Percentiles rank a stretch among this genome's conserved stretches.
Evolutionary conservation across 2,888 invertebrate species (phyloP).

Genomic region (Phaonia tiefii): DNA sequence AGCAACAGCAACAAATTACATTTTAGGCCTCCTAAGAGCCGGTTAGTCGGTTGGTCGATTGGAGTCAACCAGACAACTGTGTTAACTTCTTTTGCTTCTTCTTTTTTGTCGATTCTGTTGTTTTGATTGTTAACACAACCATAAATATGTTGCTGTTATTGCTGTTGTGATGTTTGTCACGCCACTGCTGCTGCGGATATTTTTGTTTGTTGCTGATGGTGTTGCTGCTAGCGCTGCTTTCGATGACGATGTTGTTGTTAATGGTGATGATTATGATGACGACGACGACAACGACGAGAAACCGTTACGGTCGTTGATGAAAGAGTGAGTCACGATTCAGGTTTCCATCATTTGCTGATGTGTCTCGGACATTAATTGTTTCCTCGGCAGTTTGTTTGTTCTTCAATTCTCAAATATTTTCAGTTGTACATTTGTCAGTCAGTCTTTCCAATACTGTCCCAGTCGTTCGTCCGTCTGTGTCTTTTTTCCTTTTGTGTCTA

Average conservation of each 20-base stretch:
- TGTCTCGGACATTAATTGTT: neutral
- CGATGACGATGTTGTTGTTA: neutral
- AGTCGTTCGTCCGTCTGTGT: neutral
- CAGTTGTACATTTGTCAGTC: neutral
- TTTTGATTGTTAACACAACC: slow-evolving; percentile 5
- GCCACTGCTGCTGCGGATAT: neutral
- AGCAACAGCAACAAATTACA: neutral
- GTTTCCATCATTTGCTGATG: neutral
- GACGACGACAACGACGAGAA: neutral
- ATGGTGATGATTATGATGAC: neutral
- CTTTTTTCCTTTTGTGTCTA: neutral
- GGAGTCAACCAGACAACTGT: neutral
- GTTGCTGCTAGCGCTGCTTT: neutral
- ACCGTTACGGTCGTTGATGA: slow-evolving; percentile 12
- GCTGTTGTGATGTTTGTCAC: neutral
- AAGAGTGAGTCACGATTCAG: slow-evolving; percentile 22
- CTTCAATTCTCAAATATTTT: neutral
- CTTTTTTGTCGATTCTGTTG: neutral
- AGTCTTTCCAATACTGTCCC: neutral
- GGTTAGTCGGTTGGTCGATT: neutral
- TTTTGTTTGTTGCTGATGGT: neutral
- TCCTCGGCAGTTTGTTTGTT: neutral
- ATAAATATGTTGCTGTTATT: neutral
- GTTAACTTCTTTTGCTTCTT: neutral
- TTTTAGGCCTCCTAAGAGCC: neutral